Evolutionary conservation across 2,797 vertebrate species (phyloP), one percentile per base, ranked within the genome.

Genomic region (Micrastur ruficollis): DNA sequence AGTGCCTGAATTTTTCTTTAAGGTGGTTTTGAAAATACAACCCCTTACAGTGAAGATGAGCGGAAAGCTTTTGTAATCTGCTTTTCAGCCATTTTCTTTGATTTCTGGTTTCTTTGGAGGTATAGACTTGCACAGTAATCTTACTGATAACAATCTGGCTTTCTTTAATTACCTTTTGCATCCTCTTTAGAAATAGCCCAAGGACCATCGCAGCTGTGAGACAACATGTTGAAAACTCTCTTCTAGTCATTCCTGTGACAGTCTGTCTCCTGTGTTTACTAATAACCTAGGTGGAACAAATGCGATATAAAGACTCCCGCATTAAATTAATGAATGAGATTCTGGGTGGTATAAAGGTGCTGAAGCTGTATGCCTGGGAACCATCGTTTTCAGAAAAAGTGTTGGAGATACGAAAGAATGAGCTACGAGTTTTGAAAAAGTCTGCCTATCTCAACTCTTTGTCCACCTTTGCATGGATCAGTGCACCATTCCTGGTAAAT

Each of bases 291-390:
- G 99, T 99, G 81, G 98, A 99, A 74, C 99, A 99, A 91, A 99
- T 99, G 99, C 98, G 98, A 73, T 92, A 99, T 81, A 99, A 99
- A 95, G 99, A 99, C 68, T 97, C 98, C 1, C 99, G 99, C 44
- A 99, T 99, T 93, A 99, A 99, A 91, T 97, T 99, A 63, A 99
- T 99, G 99, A 99, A 98, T 3, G 99, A 99, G 98, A 99, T 99
- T 82, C 97, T 99, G 96, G 98, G 98, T 5, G 99, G 99, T 93
- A 99, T 99, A 56, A 99, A 99, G 93, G 99, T 99, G 58, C 97
- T 99, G 70, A 99, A 99, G 98, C 98, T 99, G 40, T 99, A 99
- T 2, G 99, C 99, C 32, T 99, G 99, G 99, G 99, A 99, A 27
- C 98, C 97, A 26, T 99, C 99, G 5, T 99, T 99, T 94, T 97